A percentile compares a stretch with the other conserved stretches of the same genome.
Conservation (phyloP, 2,888 invertebrate species). For the Eupithecia exiguata region DNA sequence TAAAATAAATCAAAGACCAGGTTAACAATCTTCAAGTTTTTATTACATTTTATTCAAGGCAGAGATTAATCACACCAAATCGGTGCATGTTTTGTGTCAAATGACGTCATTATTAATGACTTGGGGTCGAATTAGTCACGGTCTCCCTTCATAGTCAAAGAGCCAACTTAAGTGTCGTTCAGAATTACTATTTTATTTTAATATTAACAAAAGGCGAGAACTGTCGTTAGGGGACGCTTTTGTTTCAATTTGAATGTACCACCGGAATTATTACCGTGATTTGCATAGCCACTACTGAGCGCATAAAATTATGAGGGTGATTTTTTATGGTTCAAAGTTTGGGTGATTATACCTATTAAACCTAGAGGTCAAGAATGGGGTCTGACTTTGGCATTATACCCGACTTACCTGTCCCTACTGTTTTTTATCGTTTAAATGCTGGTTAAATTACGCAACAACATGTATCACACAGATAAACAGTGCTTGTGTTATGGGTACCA, state of each 20-base stretch:
- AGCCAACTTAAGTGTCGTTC: constrained; percentile 72
- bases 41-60: neutral
- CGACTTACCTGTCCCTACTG: neutral
- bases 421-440: no score
- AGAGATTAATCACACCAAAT: constrained; percentile 10
- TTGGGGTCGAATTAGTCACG: constrained; percentile 60
- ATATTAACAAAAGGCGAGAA: constrained; percentile 74
- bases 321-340: constrained; percentile 54
- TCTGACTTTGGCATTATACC: neutral
- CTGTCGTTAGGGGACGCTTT: constrained; percentile 67
- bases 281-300: constrained; percentile 63
- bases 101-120: constrained; percentile 46
- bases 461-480: neutral
- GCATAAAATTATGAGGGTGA: constrained; percentile 54
- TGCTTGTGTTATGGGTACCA: neutral
- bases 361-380: neutral
- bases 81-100: constrained; percentile 22
- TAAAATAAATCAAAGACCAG: neutral
- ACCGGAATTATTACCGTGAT: constrained; percentile 69
- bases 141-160: constrained; percentile 56
- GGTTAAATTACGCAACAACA: no score
- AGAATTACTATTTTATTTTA: constrained; percentile 75
- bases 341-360: constrained; percentile 17
- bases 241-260: constrained; percentile 77
- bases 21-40: neutral